Evolutionary conservation across 2,797 vertebrate genomes (phyloP).

Genomic region (Anableps anableps): DNA sequence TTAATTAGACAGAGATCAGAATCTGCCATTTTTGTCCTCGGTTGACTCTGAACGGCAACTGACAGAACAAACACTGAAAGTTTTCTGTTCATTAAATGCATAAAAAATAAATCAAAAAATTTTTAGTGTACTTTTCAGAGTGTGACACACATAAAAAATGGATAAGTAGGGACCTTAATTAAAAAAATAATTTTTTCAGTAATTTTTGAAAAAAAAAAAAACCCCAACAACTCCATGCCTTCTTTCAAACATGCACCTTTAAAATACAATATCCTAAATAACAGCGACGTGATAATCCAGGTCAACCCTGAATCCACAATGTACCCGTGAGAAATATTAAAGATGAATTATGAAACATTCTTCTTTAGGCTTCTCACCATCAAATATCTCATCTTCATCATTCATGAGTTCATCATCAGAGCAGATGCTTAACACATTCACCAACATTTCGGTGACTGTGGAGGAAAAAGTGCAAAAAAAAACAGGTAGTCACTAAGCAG

Average conservation of each 20-base stretch:
- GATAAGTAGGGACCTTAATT: background rate
- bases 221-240: background rate
- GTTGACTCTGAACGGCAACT: background rate
- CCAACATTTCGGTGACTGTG: constrained; percentile 98
- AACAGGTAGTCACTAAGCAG: background rate
- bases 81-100: background rate
- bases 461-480: constrained; percentile 7
- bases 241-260: background rate
- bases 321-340: constrained; percentile 12
- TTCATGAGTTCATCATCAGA: constrained; percentile 97
- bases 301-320: constrained; percentile 9
- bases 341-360: constrained; percentile 4
- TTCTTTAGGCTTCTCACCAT: constrained; percentile 84
- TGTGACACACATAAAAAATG: background rate
- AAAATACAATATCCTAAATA: background rate
- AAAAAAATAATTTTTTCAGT: background rate
- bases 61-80: background rate
- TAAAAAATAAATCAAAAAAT: background rate
- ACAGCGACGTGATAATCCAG: background rate
- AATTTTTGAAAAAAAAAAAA: background rate
- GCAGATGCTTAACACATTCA: constrained; percentile 98
- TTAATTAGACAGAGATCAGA: background rate
- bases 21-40: background rate
- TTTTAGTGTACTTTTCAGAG: background rate
- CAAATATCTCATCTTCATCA: constrained; percentile 95